Conservation (phyloP, 2,113 vertebrate genomes). For the Sorex fumeus region DNA sequence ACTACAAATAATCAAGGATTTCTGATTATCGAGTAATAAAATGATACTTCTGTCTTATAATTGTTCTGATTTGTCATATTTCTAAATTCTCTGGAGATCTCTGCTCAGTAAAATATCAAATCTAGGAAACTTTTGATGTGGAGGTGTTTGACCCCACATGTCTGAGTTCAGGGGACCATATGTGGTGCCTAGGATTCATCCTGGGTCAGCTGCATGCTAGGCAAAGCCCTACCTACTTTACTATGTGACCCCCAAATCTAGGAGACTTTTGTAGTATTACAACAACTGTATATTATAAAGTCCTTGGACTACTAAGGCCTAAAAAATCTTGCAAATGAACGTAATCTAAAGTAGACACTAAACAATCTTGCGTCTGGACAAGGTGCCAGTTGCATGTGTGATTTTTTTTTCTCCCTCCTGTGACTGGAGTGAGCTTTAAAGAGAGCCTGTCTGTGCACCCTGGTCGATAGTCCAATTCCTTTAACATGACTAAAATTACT, state of each 20-base stretch:
- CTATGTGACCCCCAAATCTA: too few relatives aligned
- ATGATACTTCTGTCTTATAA: constrained; percentile 18
- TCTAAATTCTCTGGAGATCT: constrained; percentile 2
- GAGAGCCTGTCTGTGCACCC: background rate
- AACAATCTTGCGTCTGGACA: background rate
- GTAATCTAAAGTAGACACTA: background rate
- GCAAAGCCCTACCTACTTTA: too few relatives aligned
- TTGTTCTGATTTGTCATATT: constrained; percentile 34
- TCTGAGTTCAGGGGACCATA: too few relatives aligned
- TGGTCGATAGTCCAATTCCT: background rate
- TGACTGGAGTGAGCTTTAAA: background rate
- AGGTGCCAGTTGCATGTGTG: background rate
- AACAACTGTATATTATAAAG: too few relatives aligned
- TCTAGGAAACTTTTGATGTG: background rate
- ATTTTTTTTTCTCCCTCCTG: background rate
- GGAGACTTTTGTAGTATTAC: too few relatives aligned
- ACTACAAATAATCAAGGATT: constrained; percentile 18
- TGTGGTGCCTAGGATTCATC: too few relatives aligned
- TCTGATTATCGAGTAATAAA: background rate
- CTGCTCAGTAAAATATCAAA: constrained; percentile 39
- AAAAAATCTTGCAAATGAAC: background rate
- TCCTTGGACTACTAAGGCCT: too few relatives aligned
- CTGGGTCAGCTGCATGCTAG: too few relatives aligned
- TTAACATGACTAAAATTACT: background rate
- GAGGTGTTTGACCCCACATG: too few relatives aligned